These are phyloP conservation scores for Boloria euphrosyne DNA, from an alignment of 2,888 invertebrate genomes.

Conservation along the genomic window DNA sequence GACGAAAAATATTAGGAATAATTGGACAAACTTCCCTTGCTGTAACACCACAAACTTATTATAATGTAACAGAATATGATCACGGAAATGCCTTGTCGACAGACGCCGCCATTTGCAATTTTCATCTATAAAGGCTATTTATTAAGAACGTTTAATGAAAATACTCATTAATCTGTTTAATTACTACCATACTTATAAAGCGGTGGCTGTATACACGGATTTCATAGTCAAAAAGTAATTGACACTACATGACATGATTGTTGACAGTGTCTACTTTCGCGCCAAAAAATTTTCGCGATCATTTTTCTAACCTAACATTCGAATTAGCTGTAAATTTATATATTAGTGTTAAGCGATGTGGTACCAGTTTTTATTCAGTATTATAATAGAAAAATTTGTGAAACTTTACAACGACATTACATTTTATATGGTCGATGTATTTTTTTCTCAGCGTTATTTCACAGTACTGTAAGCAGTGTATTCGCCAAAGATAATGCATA, in stretches of 20 bases:
- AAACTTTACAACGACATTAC: slow-evolving; percentile 78
- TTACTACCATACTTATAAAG: background rate
- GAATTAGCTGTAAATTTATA: slow-evolving; percentile 35
- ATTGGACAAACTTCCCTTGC: slow-evolving; percentile 29
- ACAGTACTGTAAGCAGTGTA: slow-evolving; percentile 76
- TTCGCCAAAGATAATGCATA: slow-evolving; percentile 82
- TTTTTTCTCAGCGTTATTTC: slow-evolving; percentile 52
- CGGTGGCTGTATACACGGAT: slow-evolving; percentile 10
- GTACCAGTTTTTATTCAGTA: slow-evolving; percentile 76
- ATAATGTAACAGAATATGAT: slow-evolving; percentile 30
- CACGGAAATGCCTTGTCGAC: slow-evolving; percentile 25
- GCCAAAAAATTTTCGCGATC: slow-evolving; percentile 37
- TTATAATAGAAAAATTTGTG: slow-evolving; percentile 74
- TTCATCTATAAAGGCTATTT: background rate
- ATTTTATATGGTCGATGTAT: slow-evolving; percentile 55
- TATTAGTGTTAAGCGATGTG: slow-evolving; percentile 60
- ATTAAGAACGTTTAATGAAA: slow-evolving; percentile 10
- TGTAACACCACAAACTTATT: slow-evolving; percentile 36
- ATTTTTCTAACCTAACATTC: slow-evolving; percentile 33
- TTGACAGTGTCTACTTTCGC: slow-evolving; percentile 31
- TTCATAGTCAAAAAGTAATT: slow-evolving; percentile 15
- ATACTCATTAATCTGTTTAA: background rate
- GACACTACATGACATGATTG: slow-evolving; percentile 15
- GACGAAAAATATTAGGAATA: slow-evolving; percentile 39
- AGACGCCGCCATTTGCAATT: too few species aligned